Conservation (phyloP, 2,797 vertebrate genomes). For the Triplophysa yarkandensis region DNA sequence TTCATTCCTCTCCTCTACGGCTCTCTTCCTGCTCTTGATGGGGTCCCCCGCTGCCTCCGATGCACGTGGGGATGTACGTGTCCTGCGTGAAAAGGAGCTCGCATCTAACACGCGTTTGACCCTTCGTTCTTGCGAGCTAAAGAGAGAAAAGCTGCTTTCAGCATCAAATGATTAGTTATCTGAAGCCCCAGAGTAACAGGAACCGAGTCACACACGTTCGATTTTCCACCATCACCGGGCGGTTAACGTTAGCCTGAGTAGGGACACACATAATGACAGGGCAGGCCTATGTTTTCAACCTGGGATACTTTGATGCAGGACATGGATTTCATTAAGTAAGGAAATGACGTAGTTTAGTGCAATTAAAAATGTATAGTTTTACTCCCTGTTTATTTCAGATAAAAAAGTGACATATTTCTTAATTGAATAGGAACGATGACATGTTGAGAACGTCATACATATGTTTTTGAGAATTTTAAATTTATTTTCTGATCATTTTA, state of each 20-base stretch:
- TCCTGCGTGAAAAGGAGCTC: constrained; percentile 33
- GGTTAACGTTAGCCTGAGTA: constrained; percentile 34
- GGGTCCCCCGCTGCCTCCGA: constrained; percentile 34
- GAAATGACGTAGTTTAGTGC: constrained; percentile 1
- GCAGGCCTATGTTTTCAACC: constrained; percentile 22
- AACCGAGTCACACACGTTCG: background rate
- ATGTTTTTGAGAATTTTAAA: background rate
- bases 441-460: too few species aligned
- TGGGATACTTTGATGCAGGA: background rate
- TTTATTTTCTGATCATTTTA: background rate
- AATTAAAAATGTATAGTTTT: constrained; percentile 20
- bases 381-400: constrained; percentile 8
- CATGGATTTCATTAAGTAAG: constrained; percentile 22
- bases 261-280: constrained; percentile 18
- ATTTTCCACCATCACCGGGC: constrained; percentile 39
- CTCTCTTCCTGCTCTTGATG: constrained; percentile 38
- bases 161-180: constrained; percentile 40
- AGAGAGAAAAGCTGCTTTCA: constrained; percentile 31
- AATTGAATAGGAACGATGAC: background rate
- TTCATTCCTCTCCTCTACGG: constrained; percentile 43
- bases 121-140: constrained; percentile 28
- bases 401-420: constrained; percentile 7
- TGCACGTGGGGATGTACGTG: constrained; percentile 37
- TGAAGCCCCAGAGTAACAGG: constrained; percentile 4
- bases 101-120: constrained; percentile 41